Evolutionary conservation across 1,140 invertebrate genomes (phyloP).

Genomic region (Saccostrea glomerata): DNA sequence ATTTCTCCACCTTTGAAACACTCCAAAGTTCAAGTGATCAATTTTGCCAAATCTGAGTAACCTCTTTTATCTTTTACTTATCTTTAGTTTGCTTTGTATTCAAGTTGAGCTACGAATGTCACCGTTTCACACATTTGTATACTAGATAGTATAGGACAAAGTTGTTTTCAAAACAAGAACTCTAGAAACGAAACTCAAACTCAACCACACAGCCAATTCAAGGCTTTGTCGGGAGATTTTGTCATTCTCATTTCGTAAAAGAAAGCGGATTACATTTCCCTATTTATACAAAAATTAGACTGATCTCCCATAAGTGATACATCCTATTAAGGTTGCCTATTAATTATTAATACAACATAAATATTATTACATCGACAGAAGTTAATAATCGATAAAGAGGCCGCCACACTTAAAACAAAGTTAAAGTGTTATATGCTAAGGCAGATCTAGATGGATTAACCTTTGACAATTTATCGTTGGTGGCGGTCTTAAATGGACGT

Average conservation of each 20-base stretch:
- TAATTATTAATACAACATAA: conserved; percentile 26
- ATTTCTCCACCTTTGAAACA: not conserved
- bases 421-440: conserved; percentile 15
- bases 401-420: not conserved
- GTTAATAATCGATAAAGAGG: not conserved
- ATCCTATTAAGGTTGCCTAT: not conserved
- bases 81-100: not conserved
- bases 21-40: conserved; percentile 11
- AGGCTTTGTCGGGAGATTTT: not conserved
- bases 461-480: not conserved
- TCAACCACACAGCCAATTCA: not conserved
- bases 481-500: not conserved
- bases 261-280: not conserved
- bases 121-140: not conserved
- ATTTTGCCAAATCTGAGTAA: not conserved
- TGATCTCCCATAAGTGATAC: not conserved
- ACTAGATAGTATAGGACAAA: not conserved
- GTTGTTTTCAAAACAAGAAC: not conserved
- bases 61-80: not conserved
- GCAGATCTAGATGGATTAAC: conserved; percentile 7
- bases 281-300: not conserved
- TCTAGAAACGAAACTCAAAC: not conserved
- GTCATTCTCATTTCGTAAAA: not conserved
- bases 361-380: conserved; percentile 14
- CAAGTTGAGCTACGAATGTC: conserved; percentile 9